Evolutionary conservation across 2,797 vertebrate genomes (phyloP), one percentile per base, ranked within the genome.

Genomic region (Neosilurus mollespiculum): DNA sequence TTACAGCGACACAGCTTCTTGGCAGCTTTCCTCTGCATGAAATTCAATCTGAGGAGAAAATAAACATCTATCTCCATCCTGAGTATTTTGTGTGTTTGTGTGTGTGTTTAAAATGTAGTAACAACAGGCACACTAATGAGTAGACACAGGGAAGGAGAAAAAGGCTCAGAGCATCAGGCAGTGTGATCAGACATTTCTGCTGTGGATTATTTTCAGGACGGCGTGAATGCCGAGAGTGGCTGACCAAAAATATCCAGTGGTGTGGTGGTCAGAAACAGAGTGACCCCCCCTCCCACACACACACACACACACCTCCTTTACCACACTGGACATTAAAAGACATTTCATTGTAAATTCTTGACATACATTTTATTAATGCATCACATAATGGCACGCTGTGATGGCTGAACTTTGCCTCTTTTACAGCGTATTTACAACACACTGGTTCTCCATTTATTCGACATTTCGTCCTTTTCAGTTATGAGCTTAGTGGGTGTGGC

Each of bases 201-300:
- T 18, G 43, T 66, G 62, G 77, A 79, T 79, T 79, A 79, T 79
- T 79, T 79, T 66, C 77, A 79, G 62, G 49, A 22, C n/a, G n/a
- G 59, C 24, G n/a, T 49, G 18, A 62, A 79, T 79, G 37, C 77
- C 77, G 37, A 53, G 77, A 30, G 62, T 79, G 77, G 20, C 61
- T 53, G 77, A 53, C 77, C 77, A 54, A 64, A 79, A 26, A 79
- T 79, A 79, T 53, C 62, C n/a, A 22, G 56, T 2, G 49, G 14
- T 64, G 37, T 64, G 37, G 34, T 53, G 43, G 34, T 11, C 24
- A 62, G 34, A 64, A 62, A 43, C 58, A 37, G 11, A 37, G 58
- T 14, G 6, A 64, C 79, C 79, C 22, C 81, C 85, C 81, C 26
- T 16, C 64, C 26, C 62, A 26, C 24, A 34, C 64, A 37, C 66